A percentile compares a stretch with the other conserved stretches of the same genome.
Evolutionary conservation across 2,113 vertebrate genomes (phyloP).

Genomic region (Euleptes europaea): DNA sequence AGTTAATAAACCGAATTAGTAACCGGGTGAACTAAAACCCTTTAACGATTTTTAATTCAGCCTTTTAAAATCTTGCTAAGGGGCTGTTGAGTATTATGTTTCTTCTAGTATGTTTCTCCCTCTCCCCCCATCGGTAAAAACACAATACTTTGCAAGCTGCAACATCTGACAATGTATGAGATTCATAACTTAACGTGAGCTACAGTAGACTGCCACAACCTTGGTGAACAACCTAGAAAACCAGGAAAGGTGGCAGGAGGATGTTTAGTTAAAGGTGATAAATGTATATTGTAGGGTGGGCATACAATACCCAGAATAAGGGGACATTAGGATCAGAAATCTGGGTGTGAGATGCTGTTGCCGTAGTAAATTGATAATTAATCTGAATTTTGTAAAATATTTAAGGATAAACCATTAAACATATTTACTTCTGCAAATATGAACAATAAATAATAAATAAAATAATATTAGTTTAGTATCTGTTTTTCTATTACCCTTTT

Average conservation of each 20-base stretch:
- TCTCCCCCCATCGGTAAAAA: not conserved
- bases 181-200: conserved; percentile 14
- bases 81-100: not conserved
- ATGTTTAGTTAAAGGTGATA: not conserved
- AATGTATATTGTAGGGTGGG: not conserved
- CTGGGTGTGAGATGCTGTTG: not conserved
- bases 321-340: not conserved
- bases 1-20: not conserved
- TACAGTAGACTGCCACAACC: not conserved
- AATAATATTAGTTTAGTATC: not conserved
- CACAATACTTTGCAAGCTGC: not conserved
- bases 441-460: not conserved
- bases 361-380: not conserved
- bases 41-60: not conserved
- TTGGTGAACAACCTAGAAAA: not conserved
- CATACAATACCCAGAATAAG: not conserved
- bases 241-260: not conserved
- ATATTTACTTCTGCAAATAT: not conserved
- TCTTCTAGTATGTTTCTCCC: not conserved
- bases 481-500: not conserved
- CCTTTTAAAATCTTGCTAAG: conserved; percentile 26
- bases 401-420: not conserved
- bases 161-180: not conserved
- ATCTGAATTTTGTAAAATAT: not conserved
- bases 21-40: not conserved